Evolutionary conservation across 2,113 vertebrate genomes (phyloP), one percentile per base, ranked within the genome.

Genomic region (Perccottus glenii): DNA sequence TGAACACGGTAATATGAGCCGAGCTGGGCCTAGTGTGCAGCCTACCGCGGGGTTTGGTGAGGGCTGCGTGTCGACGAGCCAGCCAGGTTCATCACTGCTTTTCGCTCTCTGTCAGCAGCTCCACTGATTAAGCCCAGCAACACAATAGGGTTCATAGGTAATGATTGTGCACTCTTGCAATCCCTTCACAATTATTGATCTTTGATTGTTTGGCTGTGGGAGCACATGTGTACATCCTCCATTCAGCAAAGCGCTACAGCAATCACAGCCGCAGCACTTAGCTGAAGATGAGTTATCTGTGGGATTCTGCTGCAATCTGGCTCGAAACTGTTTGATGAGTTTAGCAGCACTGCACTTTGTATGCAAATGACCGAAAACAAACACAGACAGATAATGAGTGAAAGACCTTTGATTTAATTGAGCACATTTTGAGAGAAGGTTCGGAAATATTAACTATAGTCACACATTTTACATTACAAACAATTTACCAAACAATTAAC

Each of bases 111-210:
- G 89, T 87, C 84, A 85, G 88, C 87, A 87, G 85, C 89, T 83
- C 85, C 36, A 80, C 89, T 89, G 89, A 92, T 91, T 91, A 92
- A 87, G 82, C 86, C 83, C 82, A 78, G 70, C 84, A 87, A 88
- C 91, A 90, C 91, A 92, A 92, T 90, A 67, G 87, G 88, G 81
- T 90, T 90, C 86, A 88, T 88, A 89, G 90, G 89, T 90, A 91
- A 92, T 90, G 90, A 92, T 92, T 90, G 87, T 92, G 88, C 91
- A 79, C 86, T 87, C 89, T 92, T 91, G 90, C 89, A 88, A 92
- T 91, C 90, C 89, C 88, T 88, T 89, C 88, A 90, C 88, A 91
- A 88, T 91, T 91, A 92, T 92, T 91, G 90, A 92, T 92, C 90
- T 86, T 85, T 91, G 88, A 91, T 90, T 91, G 89, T 85, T 89